phyloP scores from a whole-genome alignment of 2,797 vertebrate genomes.

The Ambastaia sidthimunki region DNA sequence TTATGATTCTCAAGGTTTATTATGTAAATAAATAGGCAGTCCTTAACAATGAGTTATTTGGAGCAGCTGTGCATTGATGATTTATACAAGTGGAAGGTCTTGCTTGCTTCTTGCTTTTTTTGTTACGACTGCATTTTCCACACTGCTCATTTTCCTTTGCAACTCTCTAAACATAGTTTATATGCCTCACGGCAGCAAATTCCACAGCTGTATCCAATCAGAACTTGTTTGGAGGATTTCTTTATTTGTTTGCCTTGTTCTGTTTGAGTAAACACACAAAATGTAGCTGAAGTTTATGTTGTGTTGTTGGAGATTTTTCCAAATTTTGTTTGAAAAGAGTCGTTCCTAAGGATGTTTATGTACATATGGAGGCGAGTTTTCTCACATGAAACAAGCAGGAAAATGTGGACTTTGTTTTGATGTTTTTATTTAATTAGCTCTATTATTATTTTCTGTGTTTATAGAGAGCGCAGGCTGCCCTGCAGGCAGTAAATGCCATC shows the following conservation, averaged over 20 bases:
- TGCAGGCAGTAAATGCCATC: conserved; percentile 87
- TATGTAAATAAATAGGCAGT: neutral
- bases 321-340: neutral
- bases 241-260: conserved; percentile 19
- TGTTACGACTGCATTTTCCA: conserved; percentile 2
- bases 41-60: neutral
- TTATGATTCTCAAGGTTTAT: conserved; percentile 1
- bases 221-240: neutral
- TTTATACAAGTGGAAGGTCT: conserved; percentile 18
- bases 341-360: neutral
- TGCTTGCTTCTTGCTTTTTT: conserved; percentile 49
- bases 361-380: neutral
- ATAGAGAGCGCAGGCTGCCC: conserved; percentile 92
- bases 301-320: neutral
- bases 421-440: neutral
- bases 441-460: neutral
- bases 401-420: neutral
- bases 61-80: conserved; percentile 31
- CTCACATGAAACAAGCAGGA: neutral
- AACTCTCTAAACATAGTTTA: conserved; percentile 50
- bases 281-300: neutral
- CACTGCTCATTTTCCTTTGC: conserved; percentile 4
- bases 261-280: conserved; percentile 37
- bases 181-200: conserved; percentile 27
- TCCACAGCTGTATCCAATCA: conserved; percentile 50